These are phyloP conservation scores for Lagopus leucura DNA, from an alignment of 2,113 vertebrate species.

Conservation along the genomic window DNA sequence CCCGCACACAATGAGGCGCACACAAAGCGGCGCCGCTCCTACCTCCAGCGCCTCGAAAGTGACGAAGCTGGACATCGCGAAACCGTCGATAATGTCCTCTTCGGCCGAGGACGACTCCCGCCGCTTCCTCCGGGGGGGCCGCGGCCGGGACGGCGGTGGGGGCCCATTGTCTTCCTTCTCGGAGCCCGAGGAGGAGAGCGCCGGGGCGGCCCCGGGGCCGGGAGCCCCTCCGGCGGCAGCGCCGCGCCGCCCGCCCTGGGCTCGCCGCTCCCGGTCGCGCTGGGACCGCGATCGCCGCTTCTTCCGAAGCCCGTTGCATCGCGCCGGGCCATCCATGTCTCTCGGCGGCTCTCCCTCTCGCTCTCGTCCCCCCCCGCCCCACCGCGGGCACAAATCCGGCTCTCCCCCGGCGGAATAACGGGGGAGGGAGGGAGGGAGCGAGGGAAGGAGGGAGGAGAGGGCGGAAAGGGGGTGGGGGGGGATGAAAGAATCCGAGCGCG, in stretches of 20 bases:
- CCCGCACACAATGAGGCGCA: constrained; percentile 66
- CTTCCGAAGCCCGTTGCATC: constrained; percentile 88
- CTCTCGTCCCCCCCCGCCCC: constrained; percentile 54
- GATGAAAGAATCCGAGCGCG: constrained; percentile 68
- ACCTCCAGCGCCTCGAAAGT: constrained; percentile 94
- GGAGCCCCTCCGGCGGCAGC: constrained; percentile 56
- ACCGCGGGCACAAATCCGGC: constrained; percentile 61
- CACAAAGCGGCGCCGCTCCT: constrained; percentile 64
- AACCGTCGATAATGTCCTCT: constrained; percentile 96
- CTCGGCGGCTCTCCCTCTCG: constrained; percentile 60
- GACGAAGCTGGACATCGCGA: constrained; percentile 91
- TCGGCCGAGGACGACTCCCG: constrained; percentile 91
- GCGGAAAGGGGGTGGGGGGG: constrained; percentile 37
- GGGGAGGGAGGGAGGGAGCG: constrained; percentile 48
- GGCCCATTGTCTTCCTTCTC: constrained; percentile 85
- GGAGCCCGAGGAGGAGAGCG: constrained; percentile 89
- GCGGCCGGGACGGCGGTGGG: constrained; percentile 86
- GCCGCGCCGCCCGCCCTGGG: constrained; percentile 78
- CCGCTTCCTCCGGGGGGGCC: constrained; percentile 90
- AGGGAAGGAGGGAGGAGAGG: constrained; percentile 57
- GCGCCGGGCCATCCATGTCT: constrained; percentile 88
- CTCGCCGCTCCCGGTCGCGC: constrained; percentile 84
- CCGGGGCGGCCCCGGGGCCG: constrained; percentile 74
- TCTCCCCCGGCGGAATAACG: constrained; percentile 46
- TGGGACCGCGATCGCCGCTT: constrained; percentile 92